Evolutionary conservation across 2,797 vertebrate genomes (phyloP).

Genomic region (Coregonus suidteri): DNA sequence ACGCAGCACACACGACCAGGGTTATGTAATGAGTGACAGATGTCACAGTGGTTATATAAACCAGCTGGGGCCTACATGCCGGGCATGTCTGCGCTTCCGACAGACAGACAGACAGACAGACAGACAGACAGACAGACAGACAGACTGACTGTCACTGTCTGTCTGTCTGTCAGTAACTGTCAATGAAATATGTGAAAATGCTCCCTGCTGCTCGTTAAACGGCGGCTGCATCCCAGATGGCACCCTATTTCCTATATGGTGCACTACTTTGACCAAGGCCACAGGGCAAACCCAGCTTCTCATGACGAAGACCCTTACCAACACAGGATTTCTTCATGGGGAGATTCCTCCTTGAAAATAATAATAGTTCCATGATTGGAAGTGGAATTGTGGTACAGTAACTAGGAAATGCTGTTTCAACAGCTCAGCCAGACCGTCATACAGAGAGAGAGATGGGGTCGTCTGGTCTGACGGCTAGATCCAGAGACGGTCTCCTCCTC

Average conservation of each 20-base stretch:
- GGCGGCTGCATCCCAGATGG: conserved; percentile 16
- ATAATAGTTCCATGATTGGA: conserved; percentile 49
- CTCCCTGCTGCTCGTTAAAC: conserved; percentile 28
- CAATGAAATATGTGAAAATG: conserved; percentile 29
- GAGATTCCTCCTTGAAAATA: conserved; percentile 19
- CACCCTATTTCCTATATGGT: neutral
- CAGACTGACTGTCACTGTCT: too few relatives aligned
- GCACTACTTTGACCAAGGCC: neutral
- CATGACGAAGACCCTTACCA: conserved; percentile 26
- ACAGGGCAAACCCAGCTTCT: neutral
- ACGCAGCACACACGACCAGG: neutral
- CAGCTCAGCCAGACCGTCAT: neutral
- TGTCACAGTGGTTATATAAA: conserved; percentile 20
- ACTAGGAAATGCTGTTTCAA: neutral
- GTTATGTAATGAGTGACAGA: conserved; percentile 59
- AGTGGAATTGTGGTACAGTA: neutral
- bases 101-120: conserved; percentile 13
- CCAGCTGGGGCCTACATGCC: conserved; percentile 29
- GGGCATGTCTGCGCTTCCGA: neutral
- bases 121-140: too few relatives aligned
- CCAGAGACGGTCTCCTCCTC: conserved; percentile 24
- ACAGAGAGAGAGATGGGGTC: neutral
- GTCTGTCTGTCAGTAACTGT: neutral
- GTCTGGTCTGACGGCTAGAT: conserved; percentile 51
- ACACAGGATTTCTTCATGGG: conserved; percentile 64